Base-by-base conservation (phyloP, 2,797 vertebrate genomes). In the Pipistrellus kuhlii region DNA sequence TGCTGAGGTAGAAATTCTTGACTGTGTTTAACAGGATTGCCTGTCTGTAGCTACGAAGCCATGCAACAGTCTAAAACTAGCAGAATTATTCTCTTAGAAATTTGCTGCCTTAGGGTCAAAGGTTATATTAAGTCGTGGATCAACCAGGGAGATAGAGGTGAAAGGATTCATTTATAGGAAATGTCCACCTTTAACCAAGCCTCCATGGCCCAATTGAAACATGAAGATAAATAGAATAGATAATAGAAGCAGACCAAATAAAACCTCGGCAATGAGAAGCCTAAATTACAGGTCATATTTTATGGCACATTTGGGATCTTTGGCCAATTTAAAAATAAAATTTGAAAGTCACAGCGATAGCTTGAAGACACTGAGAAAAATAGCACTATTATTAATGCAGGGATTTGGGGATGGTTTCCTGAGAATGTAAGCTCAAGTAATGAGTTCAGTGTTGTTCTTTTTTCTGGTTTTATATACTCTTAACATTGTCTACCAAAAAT, bases 321-420 rank as follows among this genome's bases (percentile, higher is more conserved):
- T 94, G 89, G 69, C 81, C 89, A 85, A 38, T 94, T 75, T 82
- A 27, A 95, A 85, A 95, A 93, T 90, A 95, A 88, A 95, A 93
- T 82, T 87, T 95, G 82, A 95, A 96, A 90, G 85, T 95, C 93
- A 94, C 3, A 90, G 90, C 85, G 92, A 73, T 96, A 96, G 95
- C 55, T 85, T 95, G 57, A 85, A 90, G 57, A 83, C 57, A 87
- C 7, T 41, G 48, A 72, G 27, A 55, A 38, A 75, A 76, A 87
- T 10, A 85, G 5, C 9, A 75, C 41, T 71, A 3, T 95, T 86
- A 88, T 44, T 88, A 88, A 94, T 32, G 25, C n/a, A 64, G 41
- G 35, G 38, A 27, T 75, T 90, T 59, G 66, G 76, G 78, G 15
- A 46, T 66, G 35, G 25, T 59, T 88, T 83, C 48, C 51, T 95